These are phyloP conservation scores for Ambastaia sidthimunki DNA, from an alignment of 2,797 vertebrate genomes.

Conservation along the genomic window DNA sequence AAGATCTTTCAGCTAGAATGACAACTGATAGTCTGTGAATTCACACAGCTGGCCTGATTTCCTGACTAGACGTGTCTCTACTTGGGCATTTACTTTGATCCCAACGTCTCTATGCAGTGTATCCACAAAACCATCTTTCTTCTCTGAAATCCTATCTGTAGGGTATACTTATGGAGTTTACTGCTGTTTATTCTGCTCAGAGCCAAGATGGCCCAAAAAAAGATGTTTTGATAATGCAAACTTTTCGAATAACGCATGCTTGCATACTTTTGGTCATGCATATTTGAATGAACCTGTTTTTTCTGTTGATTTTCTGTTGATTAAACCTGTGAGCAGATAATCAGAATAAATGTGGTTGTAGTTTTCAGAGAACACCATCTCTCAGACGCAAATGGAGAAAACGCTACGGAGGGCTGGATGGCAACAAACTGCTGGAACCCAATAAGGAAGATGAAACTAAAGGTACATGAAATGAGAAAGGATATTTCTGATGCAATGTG, in stretches of 20 bases:
- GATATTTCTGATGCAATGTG: conserved; percentile 42
- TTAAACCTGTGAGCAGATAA: background rate
- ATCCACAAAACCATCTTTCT: background rate
- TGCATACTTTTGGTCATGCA: background rate
- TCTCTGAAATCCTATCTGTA: background rate
- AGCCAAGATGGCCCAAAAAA: background rate
- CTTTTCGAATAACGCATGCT: background rate
- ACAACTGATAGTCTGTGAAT: conserved; percentile 27
- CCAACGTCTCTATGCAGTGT: conserved; percentile 13
- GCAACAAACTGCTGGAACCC: conserved; percentile 77
- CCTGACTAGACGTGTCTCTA: conserved; percentile 56
- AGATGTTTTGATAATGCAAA: background rate
- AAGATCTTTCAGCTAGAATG: conserved; percentile 26
- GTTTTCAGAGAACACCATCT: conserved; percentile 77
- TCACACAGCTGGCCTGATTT: conserved; percentile 18
- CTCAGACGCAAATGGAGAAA: conserved; percentile 78
- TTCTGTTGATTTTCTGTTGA: too few relatives aligned
- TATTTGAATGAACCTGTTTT: background rate
- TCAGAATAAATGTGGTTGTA: conserved; percentile 39
- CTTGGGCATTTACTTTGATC: conserved; percentile 13
- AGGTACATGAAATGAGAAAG: conserved; percentile 63
- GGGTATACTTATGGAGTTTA: background rate
- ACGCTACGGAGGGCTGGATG: conserved; percentile 75
- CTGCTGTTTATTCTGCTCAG: background rate
- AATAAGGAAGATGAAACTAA: conserved; percentile 69